A percentile compares a stretch with the other conserved stretches of the same genome.
phyloP scores from a whole-genome alignment of 1,140 invertebrate genomes.

The Drosophila sproati region DNA sequence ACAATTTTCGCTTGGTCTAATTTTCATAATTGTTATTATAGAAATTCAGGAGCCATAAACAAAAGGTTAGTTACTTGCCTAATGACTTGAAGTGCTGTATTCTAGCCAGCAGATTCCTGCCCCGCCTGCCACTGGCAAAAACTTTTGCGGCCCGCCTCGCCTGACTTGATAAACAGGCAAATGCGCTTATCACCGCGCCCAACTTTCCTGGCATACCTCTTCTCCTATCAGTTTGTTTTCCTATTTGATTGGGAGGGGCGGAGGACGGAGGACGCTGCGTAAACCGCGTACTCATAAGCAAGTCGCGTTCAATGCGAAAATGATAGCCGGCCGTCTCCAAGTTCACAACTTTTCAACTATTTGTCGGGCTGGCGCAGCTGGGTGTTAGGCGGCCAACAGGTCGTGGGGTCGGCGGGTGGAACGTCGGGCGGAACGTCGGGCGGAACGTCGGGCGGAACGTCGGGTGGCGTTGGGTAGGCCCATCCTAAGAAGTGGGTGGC shows the following conservation, averaged over 20 bases:
- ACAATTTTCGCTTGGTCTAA: constrained; percentile 53
- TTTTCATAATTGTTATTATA: constrained; percentile 84
- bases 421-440: too few species aligned
- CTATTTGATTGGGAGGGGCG: constrained; percentile 8
- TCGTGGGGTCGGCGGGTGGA: too few species aligned
- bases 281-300: constrained; percentile 67
- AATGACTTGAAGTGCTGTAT: constrained; percentile 75
- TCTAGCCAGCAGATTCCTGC: constrained; percentile 1
- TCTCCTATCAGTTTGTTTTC: constrained; percentile 38
- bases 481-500: not conserved
- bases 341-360: constrained; percentile 81
- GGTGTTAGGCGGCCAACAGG: too few species aligned
- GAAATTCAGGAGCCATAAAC: constrained; percentile 81
- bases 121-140: constrained; percentile 18
- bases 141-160: constrained; percentile 34
- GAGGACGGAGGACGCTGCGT: constrained; percentile 8
- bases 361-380: constrained; percentile 10
- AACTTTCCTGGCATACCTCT: constrained; percentile 7
- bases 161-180: constrained; percentile 75
- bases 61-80: constrained; percentile 82
- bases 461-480: not conserved
- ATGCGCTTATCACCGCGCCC: constrained; percentile 73
- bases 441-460: too few species aligned
- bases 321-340: constrained; percentile 61
- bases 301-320: constrained; percentile 69